Base-by-base conservation (phyloP, 2,888 invertebrate species). In the Sinelater perroti region DNA sequence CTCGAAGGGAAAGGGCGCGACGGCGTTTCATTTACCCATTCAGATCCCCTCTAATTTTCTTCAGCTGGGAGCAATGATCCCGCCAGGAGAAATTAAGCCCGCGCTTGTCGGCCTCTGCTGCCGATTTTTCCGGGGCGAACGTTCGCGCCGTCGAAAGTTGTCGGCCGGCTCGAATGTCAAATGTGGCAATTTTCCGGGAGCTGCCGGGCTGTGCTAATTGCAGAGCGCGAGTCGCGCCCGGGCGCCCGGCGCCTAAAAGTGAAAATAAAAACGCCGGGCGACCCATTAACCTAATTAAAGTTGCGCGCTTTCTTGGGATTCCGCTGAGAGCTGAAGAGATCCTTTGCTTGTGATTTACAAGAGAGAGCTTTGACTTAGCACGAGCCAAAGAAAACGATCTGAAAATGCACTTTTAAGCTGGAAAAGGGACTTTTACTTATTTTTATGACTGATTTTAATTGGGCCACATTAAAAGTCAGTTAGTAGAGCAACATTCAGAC, bases 181-280 rank as follows among this genome's bases (percentile, higher is more conserved):
- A 45, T 45, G 44, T 45, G 44, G 44, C 44, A 45, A 24, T 45
- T 17, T 28, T 45, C 16, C 28, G 30, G 44, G 44, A 45, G 30
- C 30, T 45, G 44, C 28, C 30, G 44, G 30, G 44, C 30, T 45
- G 44, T 45, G 44, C 30, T 45, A 45, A 45, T 45, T 45, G 44
- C 28, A 45, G 30, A 45, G 40, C 40, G 21, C n/a, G 35, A 35
- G 40, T 21, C 14, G 26, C 21, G 40, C 24, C 24, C 24, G 21
- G 26, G 7, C n/a, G 28, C 28, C 10, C 8, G 24, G 10, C 24
- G 40, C 14, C 24, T 40, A 40, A 40, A 40, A 40, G 24, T 40
- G 40, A 24, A 33, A 18, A 40, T 40, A 40, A 40, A 40, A 40
- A 40, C 24, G 10, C 40, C 24, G 10, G 6, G 26, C 40, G 40